phyloP scores from a whole-genome alignment of 2,113 vertebrate species.

The Capricornis sumatraensis region DNA sequence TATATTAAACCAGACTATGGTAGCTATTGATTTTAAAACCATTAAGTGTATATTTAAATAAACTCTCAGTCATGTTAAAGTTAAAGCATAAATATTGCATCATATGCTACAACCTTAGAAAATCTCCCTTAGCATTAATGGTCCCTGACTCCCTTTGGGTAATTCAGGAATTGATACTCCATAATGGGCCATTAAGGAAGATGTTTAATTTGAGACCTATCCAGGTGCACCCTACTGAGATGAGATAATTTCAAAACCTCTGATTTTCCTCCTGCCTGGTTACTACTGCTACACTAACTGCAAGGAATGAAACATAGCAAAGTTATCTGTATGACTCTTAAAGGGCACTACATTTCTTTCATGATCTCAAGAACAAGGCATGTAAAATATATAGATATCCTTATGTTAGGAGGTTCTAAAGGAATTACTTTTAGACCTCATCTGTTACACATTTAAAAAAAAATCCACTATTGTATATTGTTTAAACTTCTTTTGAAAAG shows the following conservation, averaged over 20 bases:
- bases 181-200: constrained; percentile 43
- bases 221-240: not conserved
- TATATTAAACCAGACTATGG: not conserved
- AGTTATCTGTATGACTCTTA: not conserved
- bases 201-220: constrained; percentile 62
- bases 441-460: not conserved
- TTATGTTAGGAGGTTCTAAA: not conserved
- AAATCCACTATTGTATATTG: not conserved
- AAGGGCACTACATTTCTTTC: not conserved
- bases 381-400: not conserved
- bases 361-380: not conserved
- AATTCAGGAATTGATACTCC: constrained; percentile 32
- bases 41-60: constrained; percentile 24
- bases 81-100: constrained; percentile 49
- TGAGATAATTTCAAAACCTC: constrained; percentile 52
- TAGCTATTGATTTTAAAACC: not conserved
- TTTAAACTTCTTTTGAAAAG: not conserved
- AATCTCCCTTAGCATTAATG: not conserved
- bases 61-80: not conserved
- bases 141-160: constrained; percentile 2
- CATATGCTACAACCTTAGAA: not conserved
- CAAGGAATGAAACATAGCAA: not conserved
- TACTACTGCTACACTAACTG: not conserved
- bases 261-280: constrained; percentile 45
- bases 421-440: not conserved